phyloP scores from a whole-genome alignment of 2,113 vertebrate genomes.

The Platichthys flesus region DNA sequence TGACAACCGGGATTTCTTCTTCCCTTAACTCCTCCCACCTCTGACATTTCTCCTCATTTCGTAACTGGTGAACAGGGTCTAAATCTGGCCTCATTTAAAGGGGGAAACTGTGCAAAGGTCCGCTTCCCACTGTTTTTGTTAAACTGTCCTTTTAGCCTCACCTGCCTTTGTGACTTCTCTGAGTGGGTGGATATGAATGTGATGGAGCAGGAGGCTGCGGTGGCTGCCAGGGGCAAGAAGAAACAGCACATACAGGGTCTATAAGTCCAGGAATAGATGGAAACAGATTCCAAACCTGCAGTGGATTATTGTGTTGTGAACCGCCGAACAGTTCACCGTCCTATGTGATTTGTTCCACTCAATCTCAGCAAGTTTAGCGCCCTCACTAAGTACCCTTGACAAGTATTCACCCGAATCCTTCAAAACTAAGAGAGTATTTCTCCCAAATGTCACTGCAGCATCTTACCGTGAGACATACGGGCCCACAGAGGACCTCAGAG shows the following conservation, averaged over 20 bases:
- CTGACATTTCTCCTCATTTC: conserved; percentile 33
- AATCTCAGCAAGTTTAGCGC: conserved; percentile 39
- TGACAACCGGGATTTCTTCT: conserved; percentile 16
- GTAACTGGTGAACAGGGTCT: neutral
- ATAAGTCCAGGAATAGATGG: conserved; percentile 50
- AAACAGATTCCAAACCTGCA: conserved; percentile 34
- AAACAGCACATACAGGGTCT: conserved; percentile 21
- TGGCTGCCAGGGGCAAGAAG: conserved; percentile 56
- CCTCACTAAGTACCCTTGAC: conserved; percentile 22
- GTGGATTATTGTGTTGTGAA: conserved; percentile 26
- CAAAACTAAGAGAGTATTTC: conserved; percentile 11
- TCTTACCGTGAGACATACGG: conserved; percentile 15
- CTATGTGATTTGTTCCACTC: conserved; percentile 16
- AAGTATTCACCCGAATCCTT: neutral
- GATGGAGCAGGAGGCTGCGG: conserved; percentile 50
- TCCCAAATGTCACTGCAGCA: conserved; percentile 29
- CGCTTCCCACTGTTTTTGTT: conserved; percentile 29
- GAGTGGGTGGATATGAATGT: conserved; percentile 61
- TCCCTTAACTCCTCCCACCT: neutral
- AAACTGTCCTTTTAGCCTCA: conserved; percentile 52
- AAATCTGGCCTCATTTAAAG: conserved; percentile 28
- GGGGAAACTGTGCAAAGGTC: conserved; percentile 16
- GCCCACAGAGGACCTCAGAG: conserved; percentile 35
- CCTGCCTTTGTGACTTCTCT: conserved; percentile 51
- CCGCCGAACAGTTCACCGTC: conserved; percentile 12